Evolutionary conservation across 2,888 invertebrate genomes (phyloP).

Genomic region (Neoaliturus tenellus): DNA sequence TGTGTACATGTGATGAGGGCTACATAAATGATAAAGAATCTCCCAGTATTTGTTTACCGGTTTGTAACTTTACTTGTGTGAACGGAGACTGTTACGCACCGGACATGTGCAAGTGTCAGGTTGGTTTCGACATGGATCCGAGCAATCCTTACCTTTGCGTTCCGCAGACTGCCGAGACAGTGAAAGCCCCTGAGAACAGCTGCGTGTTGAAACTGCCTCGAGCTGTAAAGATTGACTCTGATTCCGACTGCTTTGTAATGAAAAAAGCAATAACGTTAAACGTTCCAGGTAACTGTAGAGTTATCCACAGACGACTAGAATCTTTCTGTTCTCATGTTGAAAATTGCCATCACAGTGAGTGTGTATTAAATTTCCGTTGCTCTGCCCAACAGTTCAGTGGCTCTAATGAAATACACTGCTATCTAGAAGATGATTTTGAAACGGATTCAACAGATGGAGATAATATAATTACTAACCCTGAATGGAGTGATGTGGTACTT

Average conservation of each 20-base stretch:
- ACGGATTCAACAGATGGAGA: neutral
- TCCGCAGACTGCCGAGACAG: neutral
- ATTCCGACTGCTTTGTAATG: neutral
- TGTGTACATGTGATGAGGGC: neutral
- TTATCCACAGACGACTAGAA: neutral
- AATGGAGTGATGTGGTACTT: neutral
- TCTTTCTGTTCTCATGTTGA: neutral
- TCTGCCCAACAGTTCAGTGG: neutral
- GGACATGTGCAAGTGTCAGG: neutral
- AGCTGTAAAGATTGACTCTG: neutral
- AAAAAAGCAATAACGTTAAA: neutral
- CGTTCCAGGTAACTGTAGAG: neutral
- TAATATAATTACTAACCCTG: neutral
- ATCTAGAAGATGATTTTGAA: neutral
- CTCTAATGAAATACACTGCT: neutral
- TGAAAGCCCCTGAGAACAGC: neutral
- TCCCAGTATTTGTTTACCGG: slow-evolving; percentile 12
- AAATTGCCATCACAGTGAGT: neutral
- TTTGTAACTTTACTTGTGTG: neutral
- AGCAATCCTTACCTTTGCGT: neutral
- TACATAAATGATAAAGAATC: neutral
- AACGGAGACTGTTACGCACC: neutral
- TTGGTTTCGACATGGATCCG: neutral
- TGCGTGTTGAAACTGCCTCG: neutral
- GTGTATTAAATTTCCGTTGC: neutral